Evolutionary conservation across 64 coral and sea anemone species (phyloP).

Genomic region (Orbicella faveolata): DNA sequence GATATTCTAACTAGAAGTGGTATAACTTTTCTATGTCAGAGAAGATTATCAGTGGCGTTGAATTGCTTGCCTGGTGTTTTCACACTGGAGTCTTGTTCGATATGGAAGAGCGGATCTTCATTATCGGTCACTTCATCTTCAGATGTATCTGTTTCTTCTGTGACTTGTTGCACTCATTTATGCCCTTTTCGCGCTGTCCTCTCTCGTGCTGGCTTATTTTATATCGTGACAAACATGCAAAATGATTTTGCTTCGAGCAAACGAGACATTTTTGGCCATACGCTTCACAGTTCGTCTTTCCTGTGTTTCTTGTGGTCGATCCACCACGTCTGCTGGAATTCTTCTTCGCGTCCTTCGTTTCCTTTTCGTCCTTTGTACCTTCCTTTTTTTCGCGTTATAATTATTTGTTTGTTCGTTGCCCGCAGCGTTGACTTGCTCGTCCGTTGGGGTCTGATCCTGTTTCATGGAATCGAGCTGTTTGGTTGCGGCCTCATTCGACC

Average conservation of each 20-base stretch:
- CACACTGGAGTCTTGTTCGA: constrained; percentile 45
- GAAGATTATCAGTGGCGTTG: constrained; percentile 18
- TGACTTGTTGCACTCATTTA: constrained; percentile 1
- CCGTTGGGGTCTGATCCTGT: neutral
- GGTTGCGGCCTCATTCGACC: constrained; percentile 36
- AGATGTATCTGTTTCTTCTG: neutral
- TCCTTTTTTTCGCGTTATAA: neutral
- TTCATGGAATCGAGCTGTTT: constrained; percentile 45
- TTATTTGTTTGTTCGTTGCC: constrained; percentile 10
- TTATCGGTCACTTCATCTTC: constrained; percentile 28
- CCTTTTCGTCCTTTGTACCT: neutral
- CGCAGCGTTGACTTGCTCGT: constrained; percentile 10
- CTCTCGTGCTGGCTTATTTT: neutral
- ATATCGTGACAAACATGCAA: constrained; percentile 16
- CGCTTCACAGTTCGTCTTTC: constrained; percentile 12
- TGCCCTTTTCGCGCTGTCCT: neutral
- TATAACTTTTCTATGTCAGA: neutral
- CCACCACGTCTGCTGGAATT: constrained; percentile 26
- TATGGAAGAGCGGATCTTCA: constrained; percentile 25
- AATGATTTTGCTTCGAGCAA: constrained; percentile 38
- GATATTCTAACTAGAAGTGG: constrained; percentile 6
- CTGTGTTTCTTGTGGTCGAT: neutral
- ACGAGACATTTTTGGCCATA: constrained; percentile 37
- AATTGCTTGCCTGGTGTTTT: constrained; percentile 43
- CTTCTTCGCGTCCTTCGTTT: constrained; percentile 12